Evolutionary conservation across 2,888 invertebrate species (phyloP).

Genomic region (Chaetoderma sp.): DNA sequence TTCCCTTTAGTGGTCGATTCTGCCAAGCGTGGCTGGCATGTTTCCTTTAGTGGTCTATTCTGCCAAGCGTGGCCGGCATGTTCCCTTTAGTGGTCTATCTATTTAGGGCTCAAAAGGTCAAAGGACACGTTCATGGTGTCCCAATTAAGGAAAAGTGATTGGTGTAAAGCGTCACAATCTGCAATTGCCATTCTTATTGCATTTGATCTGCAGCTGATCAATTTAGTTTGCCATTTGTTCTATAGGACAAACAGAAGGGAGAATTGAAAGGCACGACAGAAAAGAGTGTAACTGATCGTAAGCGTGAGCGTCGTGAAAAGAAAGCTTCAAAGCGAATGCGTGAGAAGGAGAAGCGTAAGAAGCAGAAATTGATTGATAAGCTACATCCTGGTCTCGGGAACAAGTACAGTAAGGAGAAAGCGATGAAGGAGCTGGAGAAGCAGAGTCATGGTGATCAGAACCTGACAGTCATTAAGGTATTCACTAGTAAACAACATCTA

Average conservation of each 20-base stretch:
- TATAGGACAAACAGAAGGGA: constrained; percentile 67
- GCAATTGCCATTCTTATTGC: too few species aligned
- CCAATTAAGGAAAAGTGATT: too few species aligned
- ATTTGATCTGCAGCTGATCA: too few species aligned
- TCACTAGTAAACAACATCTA: neutral
- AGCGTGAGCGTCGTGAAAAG: constrained; percentile 81
- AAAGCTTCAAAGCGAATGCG: constrained; percentile 73
- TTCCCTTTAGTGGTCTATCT: too few species aligned
- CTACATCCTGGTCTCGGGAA: constrained; percentile 72
- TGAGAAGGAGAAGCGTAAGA: constrained; percentile 83
- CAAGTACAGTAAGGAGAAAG: constrained; percentile 74
- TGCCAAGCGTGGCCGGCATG: too few species aligned
- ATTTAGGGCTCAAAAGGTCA: too few species aligned
- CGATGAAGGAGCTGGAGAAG: constrained; percentile 76
- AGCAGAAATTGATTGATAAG: constrained; percentile 70
- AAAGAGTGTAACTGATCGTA: constrained; percentile 86
- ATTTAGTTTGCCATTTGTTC: too few species aligned
- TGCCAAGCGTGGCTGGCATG: too few species aligned
- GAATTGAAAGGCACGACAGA: constrained; percentile 81
- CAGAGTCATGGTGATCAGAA: constrained; percentile 67
- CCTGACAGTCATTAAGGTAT: constrained; percentile 72
- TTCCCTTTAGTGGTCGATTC: too few species aligned
- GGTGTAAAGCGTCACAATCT: too few species aligned
- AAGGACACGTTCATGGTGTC: too few species aligned
- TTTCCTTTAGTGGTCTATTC: too few species aligned